These are phyloP conservation scores for Rhodinocichla rosea DNA, from an alignment of 2,113 vertebrate species.

Conservation along the genomic window DNA sequence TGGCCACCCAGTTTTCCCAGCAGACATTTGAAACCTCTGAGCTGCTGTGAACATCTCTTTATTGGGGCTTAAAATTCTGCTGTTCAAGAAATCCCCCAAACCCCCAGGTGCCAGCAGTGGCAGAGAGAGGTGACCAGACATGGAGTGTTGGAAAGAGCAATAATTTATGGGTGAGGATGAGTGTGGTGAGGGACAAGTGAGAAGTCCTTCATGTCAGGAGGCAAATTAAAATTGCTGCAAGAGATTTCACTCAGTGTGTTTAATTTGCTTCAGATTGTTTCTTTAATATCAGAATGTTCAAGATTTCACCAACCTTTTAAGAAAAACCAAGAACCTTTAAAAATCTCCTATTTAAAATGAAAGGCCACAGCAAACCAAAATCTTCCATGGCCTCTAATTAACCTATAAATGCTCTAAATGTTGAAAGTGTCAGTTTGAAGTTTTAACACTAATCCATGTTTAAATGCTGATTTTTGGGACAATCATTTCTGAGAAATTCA, in stretches of 20 bases:
- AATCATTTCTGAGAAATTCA: neutral
- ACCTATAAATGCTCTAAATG: neutral
- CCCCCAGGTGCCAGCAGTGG: neutral
- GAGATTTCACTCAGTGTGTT: neutral
- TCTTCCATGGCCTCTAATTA: neutral
- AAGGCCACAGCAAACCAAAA: neutral
- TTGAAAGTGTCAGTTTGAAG: neutral
- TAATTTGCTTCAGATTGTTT: neutral
- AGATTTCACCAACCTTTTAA: neutral
- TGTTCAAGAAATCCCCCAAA: neutral
- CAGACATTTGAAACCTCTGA: accelerated
- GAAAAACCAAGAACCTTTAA: neutral
- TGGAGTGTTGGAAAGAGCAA: neutral
- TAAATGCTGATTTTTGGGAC: neutral
- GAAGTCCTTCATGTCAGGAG: neutral
- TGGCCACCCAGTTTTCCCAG: neutral
- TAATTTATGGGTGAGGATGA: neutral
- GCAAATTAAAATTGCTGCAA: neutral
- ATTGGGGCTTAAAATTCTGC: neutral
- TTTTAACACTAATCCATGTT: neutral
- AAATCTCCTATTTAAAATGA: neutral
- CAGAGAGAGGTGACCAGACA: neutral
- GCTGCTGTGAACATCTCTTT: neutral
- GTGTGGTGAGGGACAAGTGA: neutral
- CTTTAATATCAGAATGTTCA: neutral